Evolutionary conservation across 2,797 vertebrate species (phyloP).

Genomic region (Gallirallus australis): DNA sequence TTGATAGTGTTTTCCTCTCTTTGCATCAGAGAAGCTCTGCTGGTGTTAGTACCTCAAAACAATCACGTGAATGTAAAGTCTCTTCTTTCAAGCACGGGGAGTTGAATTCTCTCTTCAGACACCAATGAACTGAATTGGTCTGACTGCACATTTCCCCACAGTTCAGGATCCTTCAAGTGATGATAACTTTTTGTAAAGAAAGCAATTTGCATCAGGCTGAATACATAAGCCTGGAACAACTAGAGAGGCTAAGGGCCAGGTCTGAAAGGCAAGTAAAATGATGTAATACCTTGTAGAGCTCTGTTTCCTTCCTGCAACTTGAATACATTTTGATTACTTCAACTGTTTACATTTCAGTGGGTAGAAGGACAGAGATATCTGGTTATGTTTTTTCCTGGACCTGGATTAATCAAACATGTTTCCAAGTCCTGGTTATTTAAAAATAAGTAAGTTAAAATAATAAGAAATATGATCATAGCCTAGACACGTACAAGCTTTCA

Average conservation of each 20-base stretch:
- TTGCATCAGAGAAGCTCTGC: background rate
- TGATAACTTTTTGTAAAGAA: background rate
- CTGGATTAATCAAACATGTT: background rate
- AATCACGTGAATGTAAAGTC: background rate
- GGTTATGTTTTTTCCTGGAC: background rate
- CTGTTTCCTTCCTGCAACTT: background rate
- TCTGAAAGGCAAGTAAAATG: background rate
- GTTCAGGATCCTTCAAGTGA: background rate
- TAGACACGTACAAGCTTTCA: background rate
- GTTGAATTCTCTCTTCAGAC: background rate
- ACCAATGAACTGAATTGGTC: background rate
- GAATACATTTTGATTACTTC: background rate
- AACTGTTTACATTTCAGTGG: background rate
- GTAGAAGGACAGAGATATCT: background rate
- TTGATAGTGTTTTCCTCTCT: background rate
- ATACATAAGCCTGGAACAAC: background rate
- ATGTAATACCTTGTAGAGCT: background rate
- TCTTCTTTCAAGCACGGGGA: background rate
- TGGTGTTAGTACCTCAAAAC: background rate
- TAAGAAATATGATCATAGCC: background rate
- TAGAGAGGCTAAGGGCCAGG: background rate
- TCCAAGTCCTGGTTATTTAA: background rate
- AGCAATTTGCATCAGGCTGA: background rate
- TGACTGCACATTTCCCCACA: background rate
- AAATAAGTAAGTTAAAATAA: background rate